Evolutionary conservation across 2,888 invertebrate species (phyloP), one percentile per base, ranked within the genome.

Genomic region (Pollenia angustigena): DNA sequence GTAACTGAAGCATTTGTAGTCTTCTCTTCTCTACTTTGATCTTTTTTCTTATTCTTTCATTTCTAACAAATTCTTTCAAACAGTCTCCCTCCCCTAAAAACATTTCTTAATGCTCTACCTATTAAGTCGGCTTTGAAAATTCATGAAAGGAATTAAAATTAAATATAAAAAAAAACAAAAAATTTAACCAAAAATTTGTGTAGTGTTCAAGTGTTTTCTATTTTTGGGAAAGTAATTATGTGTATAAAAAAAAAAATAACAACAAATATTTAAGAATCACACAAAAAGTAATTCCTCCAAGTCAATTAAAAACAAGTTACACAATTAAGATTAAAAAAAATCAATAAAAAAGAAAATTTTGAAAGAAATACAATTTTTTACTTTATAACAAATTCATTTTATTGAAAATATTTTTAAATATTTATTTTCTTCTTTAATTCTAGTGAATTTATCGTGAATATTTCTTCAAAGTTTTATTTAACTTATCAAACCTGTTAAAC

Each of bases 271-370:
- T 69, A 62, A 68, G 11, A 62, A 16, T 14, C 40, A 16, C 14
- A 62, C 54, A 64, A 69, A 72, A 85, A 71, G 58, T 66, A 81
- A 81, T 81, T 85, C 81, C 54, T 56, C 71, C 58, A 81, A 80
- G 68, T 76, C 56, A 76, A 56, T 66, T 32, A 32, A 58, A 66
- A 71, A 46, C 42, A 50, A 83, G 54, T 48, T 60, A 18, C 64
- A 54, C 4, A 40, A 50, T 16, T 42, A 40, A 46, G 11, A 54
- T 60, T 75, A 56, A 32, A 60, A 54, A 12, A 48, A 64, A 9
- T 58, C 16, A 81, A 18, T 2, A 2, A 72, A 85, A 72, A 74
- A 81, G 62, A 23, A 32, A 54, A 18, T 71, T 32, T 16, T 69
- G 56, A 81, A 81, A 81, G 72, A 81, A 81, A 81, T 76, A 60